Evolutionary conservation across 2,888 invertebrate genomes (phyloP), one percentile per base, ranked within the genome.

Genomic region (Pachycephus smyrnensis): DNA sequence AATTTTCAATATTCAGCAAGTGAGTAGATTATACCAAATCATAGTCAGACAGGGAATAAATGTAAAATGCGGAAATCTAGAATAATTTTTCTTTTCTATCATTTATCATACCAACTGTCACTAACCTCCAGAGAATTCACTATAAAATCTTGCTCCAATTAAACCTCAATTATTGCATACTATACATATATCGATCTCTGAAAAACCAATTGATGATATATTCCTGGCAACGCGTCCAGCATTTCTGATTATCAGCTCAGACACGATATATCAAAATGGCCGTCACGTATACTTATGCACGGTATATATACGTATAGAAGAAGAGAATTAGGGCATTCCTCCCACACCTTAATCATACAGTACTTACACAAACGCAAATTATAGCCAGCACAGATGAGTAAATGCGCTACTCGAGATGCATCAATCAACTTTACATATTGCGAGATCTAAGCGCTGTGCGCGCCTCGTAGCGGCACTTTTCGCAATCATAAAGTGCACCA

Each of bases 401-500:
- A 30, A 32, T 6, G 75, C 1, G 15, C 15, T 11, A n/a, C 23
- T 36, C 71, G 71, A 76, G 76, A 69, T 37, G 76, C 15, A 76
- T 76, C 32, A 69, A 76, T 76, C 76, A 69, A 37, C 37, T 71
- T 76, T 76, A 69, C 30, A 15, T 68, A 37, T 35, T 31, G n/a
- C 23, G 35, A n/a, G 11, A 33, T 73, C 35, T n/a, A 73, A 73
- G n/a, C 73, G 31, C 4, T 11, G 23, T 11, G 32, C 32, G 73
- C 30, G 31, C 11, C 35, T 15, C 9, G 30, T 32, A 32, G 15
- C 32, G 23, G 3, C 15, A 73, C n/a, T 73, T 55, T 55, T 55
- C 55, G 55, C 55, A 55, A 55, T 55, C 55, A 55, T 23, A 55
- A 55, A 55, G 9, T 55, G 55, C 55, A 55, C 40, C 9, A 55